These are phyloP conservation scores for Lota lota DNA, from an alignment of 2,113 vertebrate genomes.

Conservation along the genomic window DNA sequence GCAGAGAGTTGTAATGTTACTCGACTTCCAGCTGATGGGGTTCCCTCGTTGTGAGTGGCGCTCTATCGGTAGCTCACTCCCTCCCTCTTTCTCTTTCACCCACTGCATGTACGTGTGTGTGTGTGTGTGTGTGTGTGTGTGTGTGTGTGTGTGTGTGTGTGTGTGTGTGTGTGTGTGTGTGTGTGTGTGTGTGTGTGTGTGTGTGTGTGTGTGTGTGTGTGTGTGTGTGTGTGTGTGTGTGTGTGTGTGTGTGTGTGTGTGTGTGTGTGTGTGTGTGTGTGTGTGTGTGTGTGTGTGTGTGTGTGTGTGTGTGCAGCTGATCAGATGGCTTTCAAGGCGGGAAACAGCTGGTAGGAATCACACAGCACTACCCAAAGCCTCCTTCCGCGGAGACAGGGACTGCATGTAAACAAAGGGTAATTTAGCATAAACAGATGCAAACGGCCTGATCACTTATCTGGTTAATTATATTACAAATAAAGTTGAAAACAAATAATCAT, in stretches of 20 bases:
- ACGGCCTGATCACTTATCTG: too few relatives aligned
- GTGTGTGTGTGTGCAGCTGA: conserved; percentile 85
- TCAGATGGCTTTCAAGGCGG: conserved; percentile 94
- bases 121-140: conserved; percentile 75
- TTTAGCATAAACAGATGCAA: conserved; percentile 55
- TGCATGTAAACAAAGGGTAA: conserved; percentile 93
- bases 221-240: conserved; percentile 65
- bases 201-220: conserved; percentile 73
- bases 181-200: conserved; percentile 79
- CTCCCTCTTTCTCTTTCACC: conserved; percentile 49
- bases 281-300: conserved; percentile 66
- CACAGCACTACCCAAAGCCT: conserved; percentile 81
- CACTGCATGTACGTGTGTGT: conserved; percentile 70
- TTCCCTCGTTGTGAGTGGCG: conserved; percentile 80
- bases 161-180: conserved; percentile 77
- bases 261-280: conserved; percentile 63
- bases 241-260: conserved; percentile 66
- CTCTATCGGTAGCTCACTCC: conserved; percentile 59
- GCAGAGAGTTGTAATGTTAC: conserved; percentile 78
- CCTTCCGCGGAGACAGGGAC: conserved; percentile 81
- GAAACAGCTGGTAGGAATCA: conserved; percentile 97
- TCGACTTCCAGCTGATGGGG: conserved; percentile 84
- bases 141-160: conserved; percentile 78
- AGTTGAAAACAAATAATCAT: too few relatives aligned
- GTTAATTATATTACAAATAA: too few relatives aligned